Evolutionary conservation across 2,888 invertebrate genomes (phyloP).

Genomic region (Diarsia dahlii): DNA sequence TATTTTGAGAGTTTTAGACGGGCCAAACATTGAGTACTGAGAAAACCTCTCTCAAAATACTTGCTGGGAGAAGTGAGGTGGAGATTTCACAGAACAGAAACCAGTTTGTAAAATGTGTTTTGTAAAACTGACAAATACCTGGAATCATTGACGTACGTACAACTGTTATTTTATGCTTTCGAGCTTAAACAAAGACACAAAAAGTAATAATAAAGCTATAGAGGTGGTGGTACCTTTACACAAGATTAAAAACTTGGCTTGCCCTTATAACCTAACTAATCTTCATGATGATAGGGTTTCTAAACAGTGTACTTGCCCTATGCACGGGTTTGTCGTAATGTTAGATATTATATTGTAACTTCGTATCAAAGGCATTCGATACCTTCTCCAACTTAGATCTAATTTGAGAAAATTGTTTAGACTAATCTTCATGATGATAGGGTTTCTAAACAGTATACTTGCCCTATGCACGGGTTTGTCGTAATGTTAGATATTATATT

Average conservation of each 20-base stretch:
- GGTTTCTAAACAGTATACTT: background rate
- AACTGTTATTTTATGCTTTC: background rate
- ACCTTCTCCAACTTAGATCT: background rate
- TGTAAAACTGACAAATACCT: background rate
- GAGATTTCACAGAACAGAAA: background rate
- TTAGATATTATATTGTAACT: background rate
- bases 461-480: background rate
- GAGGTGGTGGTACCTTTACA: background rate
- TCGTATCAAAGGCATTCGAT: conserved; percentile 1
- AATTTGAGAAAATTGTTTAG: background rate
- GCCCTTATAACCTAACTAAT: background rate
- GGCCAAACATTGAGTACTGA: background rate
- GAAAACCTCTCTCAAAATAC: background rate
- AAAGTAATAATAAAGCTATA: background rate
- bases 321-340: background rate
- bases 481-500: background rate
- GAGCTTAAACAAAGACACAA: background rate
- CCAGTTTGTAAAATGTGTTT: background rate
- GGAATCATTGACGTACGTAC: background rate
- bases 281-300: background rate
- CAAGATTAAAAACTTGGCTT: background rate
- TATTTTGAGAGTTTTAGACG: background rate
- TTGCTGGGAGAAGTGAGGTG: background rate
- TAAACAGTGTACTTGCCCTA: background rate
- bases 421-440: background rate